Evolutionary conservation across 53 echinoderm and acorn worm genomes (phyloP).

Genomic region (Astropecten irregularis): DNA sequence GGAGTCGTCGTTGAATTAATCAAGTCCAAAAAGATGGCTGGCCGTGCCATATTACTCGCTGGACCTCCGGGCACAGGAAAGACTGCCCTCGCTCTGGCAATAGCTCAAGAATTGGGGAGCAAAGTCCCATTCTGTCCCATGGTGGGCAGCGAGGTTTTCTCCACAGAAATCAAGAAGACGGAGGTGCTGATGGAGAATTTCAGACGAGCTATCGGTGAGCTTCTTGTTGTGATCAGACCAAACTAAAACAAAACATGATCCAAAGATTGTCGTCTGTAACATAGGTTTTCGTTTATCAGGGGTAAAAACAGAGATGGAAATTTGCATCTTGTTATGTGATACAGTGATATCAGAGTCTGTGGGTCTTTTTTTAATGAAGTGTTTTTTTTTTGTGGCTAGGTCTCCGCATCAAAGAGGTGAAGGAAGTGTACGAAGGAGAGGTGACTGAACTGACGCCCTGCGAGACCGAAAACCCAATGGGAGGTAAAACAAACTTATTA

Average conservation of each 20-base stretch:
- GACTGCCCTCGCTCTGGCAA: constrained; percentile 94
- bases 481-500: constrained; percentile 80
- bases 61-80: constrained; percentile 99
- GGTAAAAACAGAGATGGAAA: too few relatives aligned
- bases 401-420: constrained; percentile 95
- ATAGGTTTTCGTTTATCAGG: too few relatives aligned
- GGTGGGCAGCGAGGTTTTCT: constrained; percentile 99
- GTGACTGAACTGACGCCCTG: constrained; percentile 96
- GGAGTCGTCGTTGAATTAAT: constrained; percentile 94
- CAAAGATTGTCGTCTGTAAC: too few relatives aligned
- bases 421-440: constrained; percentile 99
- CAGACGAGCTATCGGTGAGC: constrained; percentile 92
- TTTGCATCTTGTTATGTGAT: too few relatives aligned
- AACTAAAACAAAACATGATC: too few relatives aligned
- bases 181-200: constrained; percentile 99
- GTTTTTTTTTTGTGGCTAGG: constrained; percentile 57
- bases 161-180: constrained; percentile 98
- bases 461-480: constrained; percentile 99
- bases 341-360: too few relatives aligned
- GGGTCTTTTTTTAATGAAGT: too few relatives aligned
- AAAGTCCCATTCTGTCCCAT: constrained; percentile 99
- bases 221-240: too few relatives aligned
- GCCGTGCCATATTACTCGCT: constrained; percentile 89
- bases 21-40: constrained; percentile 96
- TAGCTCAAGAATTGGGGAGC: constrained; percentile 94